A percentile compares a stretch with the other conserved stretches of the same genome.
Conservation (phyloP, 2,113 vertebrate genomes). For the Phaetusa simplex region DNA sequence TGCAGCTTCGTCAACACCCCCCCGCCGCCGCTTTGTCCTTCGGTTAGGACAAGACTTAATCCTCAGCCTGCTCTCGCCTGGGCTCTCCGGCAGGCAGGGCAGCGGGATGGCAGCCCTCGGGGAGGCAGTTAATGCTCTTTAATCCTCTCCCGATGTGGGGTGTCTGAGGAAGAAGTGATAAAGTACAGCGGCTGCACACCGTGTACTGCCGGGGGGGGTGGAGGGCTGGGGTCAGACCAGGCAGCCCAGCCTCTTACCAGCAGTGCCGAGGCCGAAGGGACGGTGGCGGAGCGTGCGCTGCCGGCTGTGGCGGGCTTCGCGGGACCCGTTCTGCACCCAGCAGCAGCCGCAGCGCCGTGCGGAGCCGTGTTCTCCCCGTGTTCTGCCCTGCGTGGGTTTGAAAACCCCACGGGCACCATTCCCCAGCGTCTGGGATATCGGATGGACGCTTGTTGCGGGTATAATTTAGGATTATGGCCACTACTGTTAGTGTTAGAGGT, state of each 20-base stretch:
- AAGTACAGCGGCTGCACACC: not conserved
- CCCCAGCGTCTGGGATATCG: not conserved
- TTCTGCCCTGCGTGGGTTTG: rapidly evolving
- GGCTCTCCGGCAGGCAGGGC: not conserved
- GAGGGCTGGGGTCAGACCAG: not conserved
- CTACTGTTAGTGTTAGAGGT: rapidly evolving
- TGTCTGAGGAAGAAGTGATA: not conserved
- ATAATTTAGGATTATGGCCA: not conserved
- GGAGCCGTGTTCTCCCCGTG: not conserved
- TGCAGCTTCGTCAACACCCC: not conserved
- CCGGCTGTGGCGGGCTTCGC: rapidly evolving
- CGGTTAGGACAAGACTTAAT: not conserved
- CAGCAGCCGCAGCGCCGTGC: not conserved
- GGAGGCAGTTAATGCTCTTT: conserved; percentile 1
- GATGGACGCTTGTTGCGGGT: rapidly evolving
- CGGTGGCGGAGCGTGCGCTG: rapidly evolving
- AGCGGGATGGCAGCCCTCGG: not conserved
- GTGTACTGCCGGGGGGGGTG: not conserved
- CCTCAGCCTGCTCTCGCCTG: rapidly evolving
- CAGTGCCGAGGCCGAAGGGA: rapidly evolving
- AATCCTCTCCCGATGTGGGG: not conserved
- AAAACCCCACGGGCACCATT: rapidly evolving
- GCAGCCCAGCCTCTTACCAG: not conserved
- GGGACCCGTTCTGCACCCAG: not conserved
- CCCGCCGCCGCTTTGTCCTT: not conserved